Evolutionary conservation across 2,113 vertebrate species (phyloP).

Genomic region (Opisthocomus hoazin): DNA sequence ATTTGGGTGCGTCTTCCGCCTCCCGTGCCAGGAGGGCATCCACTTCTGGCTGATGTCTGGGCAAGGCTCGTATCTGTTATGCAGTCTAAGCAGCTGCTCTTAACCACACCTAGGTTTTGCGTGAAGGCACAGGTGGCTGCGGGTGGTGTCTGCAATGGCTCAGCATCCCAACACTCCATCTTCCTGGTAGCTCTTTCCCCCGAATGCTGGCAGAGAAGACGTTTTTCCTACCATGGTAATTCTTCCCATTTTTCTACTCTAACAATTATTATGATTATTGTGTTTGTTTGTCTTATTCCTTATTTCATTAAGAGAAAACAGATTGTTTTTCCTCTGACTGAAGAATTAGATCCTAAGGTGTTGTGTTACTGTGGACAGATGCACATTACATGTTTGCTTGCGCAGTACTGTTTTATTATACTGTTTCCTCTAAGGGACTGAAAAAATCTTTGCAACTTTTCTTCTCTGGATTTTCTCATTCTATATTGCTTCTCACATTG

Average conservation of each 20-base stretch:
- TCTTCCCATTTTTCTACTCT: background rate
- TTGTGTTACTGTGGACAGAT: background rate
- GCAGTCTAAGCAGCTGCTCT: background rate
- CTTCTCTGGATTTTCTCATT: background rate
- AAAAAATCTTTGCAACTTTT: background rate
- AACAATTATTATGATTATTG: background rate
- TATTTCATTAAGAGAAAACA: background rate
- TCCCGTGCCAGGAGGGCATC: background rate
- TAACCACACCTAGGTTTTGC: background rate
- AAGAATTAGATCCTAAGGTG: background rate
- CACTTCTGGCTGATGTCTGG: background rate
- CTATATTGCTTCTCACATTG: background rate
- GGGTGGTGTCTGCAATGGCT: background rate
- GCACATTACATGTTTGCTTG: background rate
- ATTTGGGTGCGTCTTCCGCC: background rate
- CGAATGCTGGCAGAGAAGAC: background rate
- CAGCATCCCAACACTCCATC: background rate
- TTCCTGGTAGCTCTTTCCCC: background rate
- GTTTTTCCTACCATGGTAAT: background rate
- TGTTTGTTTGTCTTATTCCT: background rate
- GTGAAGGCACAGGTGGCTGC: fast-evolving
- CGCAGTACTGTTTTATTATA: background rate
- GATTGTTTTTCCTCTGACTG: background rate
- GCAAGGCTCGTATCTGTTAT: background rate
- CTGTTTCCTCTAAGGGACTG: background rate